Evolutionary conservation across 2,888 invertebrate genomes (phyloP), one percentile per base, ranked within the genome.

Genomic region (Rotaria magnacalcarata): DNA sequence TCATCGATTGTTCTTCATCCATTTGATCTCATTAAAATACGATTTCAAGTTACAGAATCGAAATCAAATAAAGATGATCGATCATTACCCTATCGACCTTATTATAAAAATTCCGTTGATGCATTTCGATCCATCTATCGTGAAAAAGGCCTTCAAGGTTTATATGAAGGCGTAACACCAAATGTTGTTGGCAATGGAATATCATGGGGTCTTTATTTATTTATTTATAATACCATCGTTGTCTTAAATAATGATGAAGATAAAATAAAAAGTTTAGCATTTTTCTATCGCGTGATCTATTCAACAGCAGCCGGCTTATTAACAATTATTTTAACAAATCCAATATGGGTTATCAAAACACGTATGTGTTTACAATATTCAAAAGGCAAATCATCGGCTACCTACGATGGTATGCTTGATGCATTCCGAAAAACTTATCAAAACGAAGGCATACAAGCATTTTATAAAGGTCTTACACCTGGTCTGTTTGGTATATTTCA

Each of bases 341-440:
- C 99, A 85, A 95, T 99, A 89, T 99, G 98, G 98, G 97, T 99
- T 88, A 95, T 97, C 87, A 99, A 99, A 93, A 99, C 99, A 2
- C 90, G 97, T 86, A 93, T 99, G 87, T 99, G 98, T 90, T 93
- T 99, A 88, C 98, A 99, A 92, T 97, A 97, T 89, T 94, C 94
- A 87, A 43, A 87, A 27, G 11, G n/a, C 19, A 67, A 27, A 50
- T 50, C 27, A 87, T 89, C 50, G 88, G 94, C 94, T 90, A 92
- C 93, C 88, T 99, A 98, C 91, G 93, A 93, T 87, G 97, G 98
- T 88, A 95, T 97, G 94, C 91, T 94, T 24, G 96, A 98, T 91
- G 96, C 96, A 27, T 93, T 98, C 87, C 92, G 92, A 85, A 96
- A 96, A 92, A 96, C 97, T 89, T 96, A 95, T 91, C 93, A 93